These are phyloP conservation scores for Xiphophorus hellerii DNA, from an alignment of 2,113 vertebrate genomes.

Conservation along the genomic window DNA sequence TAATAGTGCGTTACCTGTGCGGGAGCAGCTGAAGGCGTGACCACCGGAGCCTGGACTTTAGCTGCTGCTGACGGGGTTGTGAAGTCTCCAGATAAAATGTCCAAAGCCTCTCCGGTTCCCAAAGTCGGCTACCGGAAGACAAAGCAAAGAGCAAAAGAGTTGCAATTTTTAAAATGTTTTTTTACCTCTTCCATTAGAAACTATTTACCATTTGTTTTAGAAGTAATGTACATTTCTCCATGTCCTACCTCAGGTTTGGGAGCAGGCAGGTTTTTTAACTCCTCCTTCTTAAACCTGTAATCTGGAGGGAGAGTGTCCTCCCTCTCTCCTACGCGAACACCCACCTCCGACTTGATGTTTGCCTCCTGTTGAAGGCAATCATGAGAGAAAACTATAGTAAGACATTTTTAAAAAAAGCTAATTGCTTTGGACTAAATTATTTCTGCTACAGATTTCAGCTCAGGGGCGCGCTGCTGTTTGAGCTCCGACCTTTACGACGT, in stretches of 20 bases:
- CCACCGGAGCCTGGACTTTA: slow-evolving; percentile 50
- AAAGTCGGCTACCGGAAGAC: slow-evolving; percentile 63
- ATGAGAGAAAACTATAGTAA: not conserved
- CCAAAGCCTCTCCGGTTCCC: slow-evolving; percentile 69
- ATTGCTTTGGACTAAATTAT: too few relatives aligned
- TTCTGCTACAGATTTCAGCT: too few relatives aligned
- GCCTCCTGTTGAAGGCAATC: slow-evolving; percentile 55
- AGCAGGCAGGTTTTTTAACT: slow-evolving; percentile 59
- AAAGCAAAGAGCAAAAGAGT: not conserved
- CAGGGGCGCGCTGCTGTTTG: not conserved
- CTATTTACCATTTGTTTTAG: not conserved
- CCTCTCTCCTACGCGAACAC: slow-evolving; percentile 72
- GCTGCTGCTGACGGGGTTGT: slow-evolving; percentile 45
- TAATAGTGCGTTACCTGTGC: slow-evolving; percentile 34
- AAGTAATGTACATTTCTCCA: not conserved
- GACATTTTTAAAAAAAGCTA: not conserved
- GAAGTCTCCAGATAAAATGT: slow-evolving; percentile 75
- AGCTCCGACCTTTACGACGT: slow-evolving; percentile 65
- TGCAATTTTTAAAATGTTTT: not conserved
- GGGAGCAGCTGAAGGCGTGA: slow-evolving; percentile 41
- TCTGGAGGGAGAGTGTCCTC: slow-evolving; percentile 68
- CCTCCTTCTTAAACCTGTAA: slow-evolving; percentile 68
- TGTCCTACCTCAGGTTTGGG: slow-evolving; percentile 67
- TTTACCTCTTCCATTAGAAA: not conserved
- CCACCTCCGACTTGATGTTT: slow-evolving; percentile 59